Percentiles rank a stretch among this genome's conserved stretches.
Evolutionary conservation across 2,797 vertebrate genomes (phyloP).

Genomic region (Simalia tracyae): DNA sequence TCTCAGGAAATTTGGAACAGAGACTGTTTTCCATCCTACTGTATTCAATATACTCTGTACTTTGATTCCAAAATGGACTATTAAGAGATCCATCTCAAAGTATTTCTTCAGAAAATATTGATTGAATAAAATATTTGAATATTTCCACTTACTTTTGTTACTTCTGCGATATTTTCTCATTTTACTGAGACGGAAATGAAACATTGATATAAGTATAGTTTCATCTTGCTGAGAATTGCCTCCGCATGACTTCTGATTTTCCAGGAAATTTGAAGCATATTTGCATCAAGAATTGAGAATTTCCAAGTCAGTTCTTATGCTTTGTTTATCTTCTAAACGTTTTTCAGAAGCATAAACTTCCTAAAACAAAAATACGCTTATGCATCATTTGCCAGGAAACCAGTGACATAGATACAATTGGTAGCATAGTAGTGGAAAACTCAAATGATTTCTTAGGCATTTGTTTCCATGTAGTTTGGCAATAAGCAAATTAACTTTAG

Average conservation of each 20-base stretch:
- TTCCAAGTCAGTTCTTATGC: conserved; percentile 28
- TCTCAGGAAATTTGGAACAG: conserved; percentile 19
- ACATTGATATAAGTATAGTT: conserved; percentile 46
- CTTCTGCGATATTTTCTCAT: conserved; percentile 67
- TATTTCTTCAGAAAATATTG: background rate
- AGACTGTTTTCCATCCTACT: background rate
- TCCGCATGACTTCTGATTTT: conserved; percentile 18
- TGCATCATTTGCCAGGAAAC: background rate
- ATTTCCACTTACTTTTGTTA: conserved; percentile 72
- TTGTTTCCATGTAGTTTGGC: background rate
- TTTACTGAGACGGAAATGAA: conserved; percentile 57
- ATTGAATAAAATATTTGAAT: background rate
- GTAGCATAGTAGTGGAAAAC: background rate
- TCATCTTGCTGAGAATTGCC: conserved; percentile 36
- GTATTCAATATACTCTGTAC: background rate
- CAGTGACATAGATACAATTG: background rate
- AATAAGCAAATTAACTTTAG: background rate
- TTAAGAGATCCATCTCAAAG: background rate
- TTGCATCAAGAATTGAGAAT: conserved; percentile 13
- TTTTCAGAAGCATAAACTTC: conserved; percentile 33
- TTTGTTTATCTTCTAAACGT: conserved; percentile 39
- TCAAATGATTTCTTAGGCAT: background rate
- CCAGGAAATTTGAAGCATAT: background rate
- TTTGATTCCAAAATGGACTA: background rate
- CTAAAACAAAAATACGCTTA: conserved; percentile 47